Conservation (phyloP, 2,888 invertebrate genomes). For the Palloptera scutellata region DNA sequence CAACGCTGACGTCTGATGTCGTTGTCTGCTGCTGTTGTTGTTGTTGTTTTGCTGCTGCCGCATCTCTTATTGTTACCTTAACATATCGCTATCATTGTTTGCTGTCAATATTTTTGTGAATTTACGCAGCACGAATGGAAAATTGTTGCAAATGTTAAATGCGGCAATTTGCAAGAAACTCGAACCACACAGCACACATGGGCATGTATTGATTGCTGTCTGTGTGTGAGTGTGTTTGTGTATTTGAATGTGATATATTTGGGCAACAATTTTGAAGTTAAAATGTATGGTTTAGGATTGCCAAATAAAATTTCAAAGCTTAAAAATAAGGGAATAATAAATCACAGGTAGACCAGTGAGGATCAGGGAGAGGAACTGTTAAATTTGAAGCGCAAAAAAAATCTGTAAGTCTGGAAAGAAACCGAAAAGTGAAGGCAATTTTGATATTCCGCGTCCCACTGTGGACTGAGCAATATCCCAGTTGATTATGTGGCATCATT, state of each 20-base stretch:
- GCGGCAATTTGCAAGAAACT: conserved; percentile 10
- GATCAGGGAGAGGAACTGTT: too few relatives aligned
- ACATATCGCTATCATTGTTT: conserved; percentile 40
- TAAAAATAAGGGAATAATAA: too few relatives aligned
- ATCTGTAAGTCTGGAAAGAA: too few relatives aligned
- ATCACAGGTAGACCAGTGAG: too few relatives aligned
- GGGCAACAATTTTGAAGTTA: conserved; percentile 46
- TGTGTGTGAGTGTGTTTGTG: neutral
- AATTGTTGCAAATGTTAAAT: conserved; percentile 38
- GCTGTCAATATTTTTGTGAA: conserved; percentile 60
- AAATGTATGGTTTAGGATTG: too few relatives aligned
- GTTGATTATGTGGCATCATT: too few relatives aligned
- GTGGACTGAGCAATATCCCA: too few relatives aligned
- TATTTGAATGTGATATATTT: conserved; percentile 53
- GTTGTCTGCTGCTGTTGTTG: conserved; percentile 17
- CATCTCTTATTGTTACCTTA: conserved; percentile 8
- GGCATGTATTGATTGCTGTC: too few relatives aligned
- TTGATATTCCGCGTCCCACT: too few relatives aligned
- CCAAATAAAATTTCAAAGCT: too few relatives aligned
- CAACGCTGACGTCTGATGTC: conserved; percentile 35
- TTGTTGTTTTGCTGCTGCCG: neutral
- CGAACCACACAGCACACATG: conserved; percentile 21
- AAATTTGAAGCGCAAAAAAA: too few relatives aligned
- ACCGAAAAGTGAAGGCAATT: too few relatives aligned
- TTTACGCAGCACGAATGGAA: conserved; percentile 52